Evolutionary conservation across 2,888 invertebrate genomes (phyloP), one percentile per base, ranked within the genome.

Genomic region (Galerucella nymphaeae): DNA sequence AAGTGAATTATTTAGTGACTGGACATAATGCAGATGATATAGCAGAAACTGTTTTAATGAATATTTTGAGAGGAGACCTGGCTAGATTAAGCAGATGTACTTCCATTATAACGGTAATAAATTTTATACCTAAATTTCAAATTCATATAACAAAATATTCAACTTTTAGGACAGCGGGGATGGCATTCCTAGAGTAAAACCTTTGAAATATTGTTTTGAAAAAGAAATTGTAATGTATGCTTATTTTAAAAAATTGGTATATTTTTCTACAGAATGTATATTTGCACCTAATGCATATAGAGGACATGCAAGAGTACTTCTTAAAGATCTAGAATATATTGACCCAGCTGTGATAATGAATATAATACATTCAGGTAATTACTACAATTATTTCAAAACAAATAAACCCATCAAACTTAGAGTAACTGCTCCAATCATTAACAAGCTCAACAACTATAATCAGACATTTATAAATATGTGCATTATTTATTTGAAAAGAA

Each of bases 181-280:
- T 76, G 89, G 93, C 11, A 94, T 98, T 82, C 95, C 96, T 1
- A 89, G 98, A 80, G 97, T 97, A 18, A 99, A 99, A 84, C 98
- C 98, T 0, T 90, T 99, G 55, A 99, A 99, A 85, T 99, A 98
- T 85, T 93, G 97, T 0, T 99, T 98, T 85, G 99, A 99, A 86
- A 99, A 99, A 84, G 99, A 99, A 88, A 99, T 99, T 83, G 99
- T 99, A 0, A 97, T 98, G 96, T 98, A 99, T 88, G 99, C 99
- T 0, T 96, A 99, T 85, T 98, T 96, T 85, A 96, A 96, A 85
- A 95, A 96, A 83, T 88, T 99, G 41, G 93, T 98, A 10, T 99
- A 99, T 85, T 99, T 99, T 87, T 98, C 98, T 2, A 99, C 99
- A 0, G 99, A 99, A 87, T 99, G 99, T 88, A 93, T 97, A 63